Evolutionary conservation across 2,888 invertebrate genomes (phyloP).

Genomic region (Eupithecia exiguata): DNA sequence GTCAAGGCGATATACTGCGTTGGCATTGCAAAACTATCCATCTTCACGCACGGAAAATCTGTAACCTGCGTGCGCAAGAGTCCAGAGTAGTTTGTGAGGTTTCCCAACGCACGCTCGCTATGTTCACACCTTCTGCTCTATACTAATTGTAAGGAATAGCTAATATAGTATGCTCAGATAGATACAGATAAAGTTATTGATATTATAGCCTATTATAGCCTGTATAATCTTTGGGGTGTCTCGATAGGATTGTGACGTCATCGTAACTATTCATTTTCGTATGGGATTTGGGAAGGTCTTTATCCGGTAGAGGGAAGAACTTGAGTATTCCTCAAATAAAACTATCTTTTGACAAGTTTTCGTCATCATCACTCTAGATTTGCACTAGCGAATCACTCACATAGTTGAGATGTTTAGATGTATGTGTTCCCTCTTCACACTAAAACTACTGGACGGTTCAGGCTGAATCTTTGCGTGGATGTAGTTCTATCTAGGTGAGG

Average conservation of each 20-base stretch:
- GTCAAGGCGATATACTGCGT: neutral
- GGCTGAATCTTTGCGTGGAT: no score
- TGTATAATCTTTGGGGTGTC: no score
- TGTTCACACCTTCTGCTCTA: neutral
- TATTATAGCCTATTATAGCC: neutral
- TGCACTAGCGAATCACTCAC: no score
- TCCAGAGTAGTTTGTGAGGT: slow-evolving; percentile 17
- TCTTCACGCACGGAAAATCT: slow-evolving; percentile 28
- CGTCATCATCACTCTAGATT: no score
- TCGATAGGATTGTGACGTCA: neutral
- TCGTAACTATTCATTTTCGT: neutral
- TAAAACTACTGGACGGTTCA: no score
- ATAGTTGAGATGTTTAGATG: no score
- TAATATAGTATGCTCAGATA: neutral
- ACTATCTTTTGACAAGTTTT: no score
- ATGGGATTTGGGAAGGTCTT: no score
- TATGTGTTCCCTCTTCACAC: no score
- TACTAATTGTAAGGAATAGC: neutral
- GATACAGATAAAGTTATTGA: neutral
- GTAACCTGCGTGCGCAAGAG: slow-evolving; percentile 21
- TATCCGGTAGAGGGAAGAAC: no score
- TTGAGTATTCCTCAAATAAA: no score
- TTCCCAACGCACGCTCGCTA: slow-evolving; percentile 31
- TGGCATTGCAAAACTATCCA: slow-evolving; percentile 31
- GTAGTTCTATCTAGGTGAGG: no score